These are phyloP conservation scores for Hyperoplus lanceolatus DNA, from an alignment of 2,797 vertebrate species.

Conservation along the genomic window DNA sequence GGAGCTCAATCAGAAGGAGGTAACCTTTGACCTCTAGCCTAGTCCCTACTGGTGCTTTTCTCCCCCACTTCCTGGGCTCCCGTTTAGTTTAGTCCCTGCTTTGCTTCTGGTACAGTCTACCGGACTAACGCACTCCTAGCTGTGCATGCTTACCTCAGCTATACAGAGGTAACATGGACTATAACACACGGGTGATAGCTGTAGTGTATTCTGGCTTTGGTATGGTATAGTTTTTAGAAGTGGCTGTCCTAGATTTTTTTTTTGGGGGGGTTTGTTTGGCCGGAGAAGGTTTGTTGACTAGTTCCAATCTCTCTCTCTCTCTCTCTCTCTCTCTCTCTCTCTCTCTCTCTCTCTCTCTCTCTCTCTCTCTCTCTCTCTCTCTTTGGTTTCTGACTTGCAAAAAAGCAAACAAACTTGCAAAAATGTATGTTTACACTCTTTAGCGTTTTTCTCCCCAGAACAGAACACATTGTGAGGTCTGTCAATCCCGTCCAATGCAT, in stretches of 20 bases:
- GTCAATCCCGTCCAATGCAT: too few species aligned
- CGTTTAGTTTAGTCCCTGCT: conserved; percentile 49
- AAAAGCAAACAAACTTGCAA: too few species aligned
- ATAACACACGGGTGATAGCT: conserved; percentile 16
- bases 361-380: too few species aligned
- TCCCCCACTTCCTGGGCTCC: conserved; percentile 35
- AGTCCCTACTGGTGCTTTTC: conserved; percentile 71
- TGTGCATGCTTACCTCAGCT: conserved; percentile 37
- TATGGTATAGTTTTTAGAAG: conserved; percentile 23
- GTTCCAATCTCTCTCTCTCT: not conserved
- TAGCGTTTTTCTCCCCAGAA: too few species aligned
- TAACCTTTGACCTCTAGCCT: conserved; percentile 84
- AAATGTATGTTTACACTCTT: too few species aligned
- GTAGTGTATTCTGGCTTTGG: conserved; percentile 14
- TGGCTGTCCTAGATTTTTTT: conserved; percentile 22
- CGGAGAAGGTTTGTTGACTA: conserved; percentile 8
- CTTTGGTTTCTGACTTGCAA: too few species aligned
- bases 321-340: not conserved
- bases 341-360: too few species aligned
- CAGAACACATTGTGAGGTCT: too few species aligned
- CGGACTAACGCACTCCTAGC: conserved; percentile 41
- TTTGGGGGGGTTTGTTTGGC: conserved; percentile 39
- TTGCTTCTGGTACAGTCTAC: conserved; percentile 49
- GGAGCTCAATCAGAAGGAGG: conserved; percentile 89
- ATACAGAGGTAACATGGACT: conserved; percentile 42